phyloP scores from a whole-genome alignment of 2,888 invertebrate genomes.

The Trissolcus japonicus region DNA sequence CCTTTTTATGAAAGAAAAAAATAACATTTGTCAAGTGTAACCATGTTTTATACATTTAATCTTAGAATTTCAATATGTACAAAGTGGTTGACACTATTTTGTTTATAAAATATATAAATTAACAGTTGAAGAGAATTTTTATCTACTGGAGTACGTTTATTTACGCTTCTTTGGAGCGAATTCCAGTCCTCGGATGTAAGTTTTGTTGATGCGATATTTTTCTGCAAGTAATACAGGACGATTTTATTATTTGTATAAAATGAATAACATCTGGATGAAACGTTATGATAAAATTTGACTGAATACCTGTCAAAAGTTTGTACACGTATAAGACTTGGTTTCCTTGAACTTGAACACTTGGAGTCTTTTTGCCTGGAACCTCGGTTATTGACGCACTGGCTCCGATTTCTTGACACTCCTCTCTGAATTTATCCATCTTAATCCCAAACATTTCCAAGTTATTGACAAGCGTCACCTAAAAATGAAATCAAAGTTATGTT shows the following conservation, averaged over 20 bases:
- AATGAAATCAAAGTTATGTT: neutral
- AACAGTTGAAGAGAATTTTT: neutral
- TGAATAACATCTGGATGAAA: neutral
- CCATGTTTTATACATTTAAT: constrained; percentile 2
- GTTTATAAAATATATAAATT: constrained; percentile 9
- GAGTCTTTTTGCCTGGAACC: constrained; percentile 83
- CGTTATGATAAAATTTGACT: neutral
- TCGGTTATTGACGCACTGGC: constrained; percentile 90
- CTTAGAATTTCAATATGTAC: constrained; percentile 17
- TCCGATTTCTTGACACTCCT: constrained; percentile 90
- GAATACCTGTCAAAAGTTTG: constrained; percentile 78
- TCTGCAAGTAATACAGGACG: constrained; percentile 77
- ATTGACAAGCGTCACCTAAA: constrained; percentile 84
- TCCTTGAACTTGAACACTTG: constrained; percentile 92
- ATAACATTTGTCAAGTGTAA: too few species aligned
- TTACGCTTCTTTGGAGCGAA: constrained; percentile 85
- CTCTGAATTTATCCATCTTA: constrained; percentile 85
- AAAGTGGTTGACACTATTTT: constrained; percentile 3
- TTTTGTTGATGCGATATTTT: constrained; percentile 86
- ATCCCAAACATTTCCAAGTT: constrained; percentile 93
- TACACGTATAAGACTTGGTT: constrained; percentile 85
- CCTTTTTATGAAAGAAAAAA: too few species aligned
- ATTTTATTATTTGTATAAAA: neutral
- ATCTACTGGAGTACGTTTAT: constrained; percentile 52
- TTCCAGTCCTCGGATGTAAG: constrained; percentile 86